Base-by-base conservation (phyloP, 1,140 invertebrate genomes). In the Spodoptera litura region DNA sequence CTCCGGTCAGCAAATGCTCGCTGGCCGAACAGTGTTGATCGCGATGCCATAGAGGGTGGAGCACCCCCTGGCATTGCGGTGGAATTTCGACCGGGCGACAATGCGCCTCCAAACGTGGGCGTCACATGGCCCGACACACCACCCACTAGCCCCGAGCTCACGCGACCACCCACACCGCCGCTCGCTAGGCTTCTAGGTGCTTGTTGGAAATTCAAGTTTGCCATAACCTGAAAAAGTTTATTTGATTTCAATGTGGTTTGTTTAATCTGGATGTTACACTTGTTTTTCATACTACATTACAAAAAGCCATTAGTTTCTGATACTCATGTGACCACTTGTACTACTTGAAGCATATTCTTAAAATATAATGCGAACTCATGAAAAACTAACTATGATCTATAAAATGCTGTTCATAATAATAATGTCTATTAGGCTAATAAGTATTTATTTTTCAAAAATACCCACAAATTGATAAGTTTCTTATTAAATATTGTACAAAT, bases 181-280 rank as follows among this genome's bases (percentile, higher is more conserved):
- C 96, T 96, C 91, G 96, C 96, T 94, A 96, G 96, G 95, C 96
- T 97, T 95, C 96, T 96, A 95, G 96, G 96, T 85, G 96, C 96
- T 95, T 97, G 96, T 94, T 97, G 97, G 94, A 97, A 97, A 95
- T 97, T 97, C 96, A 97, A 95, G 96, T 97, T 97, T 96, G 97
- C 97, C 97, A 97, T 97, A 96, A 95, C 96, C 96, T 94, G 93
- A 20, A 94, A 94, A 49, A 56, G 9, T 31, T 31, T 8, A 66
- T 5, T 66, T 20, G 9, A 49, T 38, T 5, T 51, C 10, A 66
- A 10, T 38, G 35, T 62, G 10, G 25, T 20, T 49, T 66, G 4
- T 66, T 8, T 20, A 66, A 49, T 51, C 38, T 66, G 12, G 9
- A 6, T 9, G 15, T 2, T 5, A 62, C 27, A 44, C 13, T 10